Percentiles rank a stretch among this genome's conserved stretches.
phyloP scores from a whole-genome alignment of 2,888 invertebrate genomes.

The Acrobasis consociella region DNA sequence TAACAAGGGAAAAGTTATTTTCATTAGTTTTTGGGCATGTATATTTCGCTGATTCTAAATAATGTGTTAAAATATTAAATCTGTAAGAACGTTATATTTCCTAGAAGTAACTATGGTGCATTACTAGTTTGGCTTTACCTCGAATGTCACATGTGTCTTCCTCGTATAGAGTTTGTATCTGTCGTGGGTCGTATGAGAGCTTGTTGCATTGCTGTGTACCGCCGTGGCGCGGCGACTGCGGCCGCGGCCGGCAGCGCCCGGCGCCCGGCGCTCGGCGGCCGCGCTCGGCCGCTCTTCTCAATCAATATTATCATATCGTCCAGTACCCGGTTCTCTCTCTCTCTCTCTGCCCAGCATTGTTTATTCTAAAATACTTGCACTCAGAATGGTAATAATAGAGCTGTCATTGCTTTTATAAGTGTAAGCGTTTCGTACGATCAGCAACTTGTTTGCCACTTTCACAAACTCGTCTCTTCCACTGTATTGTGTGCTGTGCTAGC shows the following conservation, averaged over 20 bases:
- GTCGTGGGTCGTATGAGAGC: slow-evolving; percentile 49
- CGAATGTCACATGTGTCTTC: slow-evolving; percentile 69
- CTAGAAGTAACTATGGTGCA: slow-evolving; percentile 76
- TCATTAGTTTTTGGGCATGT: slow-evolving; percentile 81
- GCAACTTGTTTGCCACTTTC: slow-evolving; percentile 79
- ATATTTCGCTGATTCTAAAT: slow-evolving; percentile 74
- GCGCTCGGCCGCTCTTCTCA: slow-evolving; percentile 34
- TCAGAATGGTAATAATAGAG: slow-evolving; percentile 82
- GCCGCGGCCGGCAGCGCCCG: background rate
- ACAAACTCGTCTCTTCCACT: slow-evolving; percentile 80
- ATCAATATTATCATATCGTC: slow-evolving; percentile 42
- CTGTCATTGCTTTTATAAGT: slow-evolving; percentile 82
- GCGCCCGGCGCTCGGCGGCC: slow-evolving; percentile 4
- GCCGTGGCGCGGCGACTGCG: slow-evolving; percentile 16
- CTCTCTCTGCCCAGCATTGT: slow-evolving; percentile 73
- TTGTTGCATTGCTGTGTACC: slow-evolving; percentile 49
- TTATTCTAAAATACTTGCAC: slow-evolving; percentile 70
- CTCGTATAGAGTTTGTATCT: slow-evolving; percentile 60
- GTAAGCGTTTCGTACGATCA: slow-evolving; percentile 80
- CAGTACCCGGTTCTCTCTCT: slow-evolving; percentile 56
- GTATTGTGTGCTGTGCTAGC: slow-evolving; percentile 82
- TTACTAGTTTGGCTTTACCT: slow-evolving; percentile 77
- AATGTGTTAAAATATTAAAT: slow-evolving; percentile 58
- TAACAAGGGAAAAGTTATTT: slow-evolving; percentile 76
- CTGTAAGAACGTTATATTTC: slow-evolving; percentile 50